phyloP scores from a whole-genome alignment of 2,888 invertebrate genomes.

The Nomada fabriciana region DNA sequence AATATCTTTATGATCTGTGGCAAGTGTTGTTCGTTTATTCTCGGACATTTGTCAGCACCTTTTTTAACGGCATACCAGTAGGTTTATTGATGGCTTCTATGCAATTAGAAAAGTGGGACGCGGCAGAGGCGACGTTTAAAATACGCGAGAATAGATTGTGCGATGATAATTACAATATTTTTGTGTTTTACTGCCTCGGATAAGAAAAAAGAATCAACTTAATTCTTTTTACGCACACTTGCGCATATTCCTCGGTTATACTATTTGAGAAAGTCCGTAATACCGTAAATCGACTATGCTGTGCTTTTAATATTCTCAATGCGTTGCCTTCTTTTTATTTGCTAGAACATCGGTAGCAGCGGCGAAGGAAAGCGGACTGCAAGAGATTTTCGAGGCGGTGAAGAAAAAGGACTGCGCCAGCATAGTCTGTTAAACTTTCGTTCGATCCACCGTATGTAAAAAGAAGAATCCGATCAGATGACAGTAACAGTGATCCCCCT shows the following conservation, averaged over 20 bases:
- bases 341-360: slow-evolving; percentile 76
- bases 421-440: slow-evolving; percentile 73
- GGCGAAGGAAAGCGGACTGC: slow-evolving; percentile 78
- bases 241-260: too few species aligned
- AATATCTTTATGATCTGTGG: not conserved
- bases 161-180: not conserved
- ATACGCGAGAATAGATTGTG: not conserved
- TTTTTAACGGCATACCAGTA: slow-evolving; percentile 9
- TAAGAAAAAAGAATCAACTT: too few species aligned
- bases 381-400: slow-evolving; percentile 80
- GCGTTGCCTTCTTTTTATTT: not conserved
- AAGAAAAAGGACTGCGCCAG: slow-evolving; percentile 79
- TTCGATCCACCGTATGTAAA: not conserved
- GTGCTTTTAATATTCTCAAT: too few species aligned
- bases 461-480: not conserved
- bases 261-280: too few species aligned
- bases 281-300: not conserved
- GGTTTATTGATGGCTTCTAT: not conserved
- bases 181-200: too few species aligned
- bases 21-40: not conserved
- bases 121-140: slow-evolving; percentile 3
- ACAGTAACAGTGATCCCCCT: not conserved
- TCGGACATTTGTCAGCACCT: not conserved
- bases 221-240: too few species aligned
- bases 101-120: slow-evolving; percentile 19